Percentiles rank a stretch among this genome's conserved stretches.
These are phyloP conservation scores for Ferrisia virgata DNA, from an alignment of 2,888 invertebrate species.

Conservation along the genomic window DNA sequence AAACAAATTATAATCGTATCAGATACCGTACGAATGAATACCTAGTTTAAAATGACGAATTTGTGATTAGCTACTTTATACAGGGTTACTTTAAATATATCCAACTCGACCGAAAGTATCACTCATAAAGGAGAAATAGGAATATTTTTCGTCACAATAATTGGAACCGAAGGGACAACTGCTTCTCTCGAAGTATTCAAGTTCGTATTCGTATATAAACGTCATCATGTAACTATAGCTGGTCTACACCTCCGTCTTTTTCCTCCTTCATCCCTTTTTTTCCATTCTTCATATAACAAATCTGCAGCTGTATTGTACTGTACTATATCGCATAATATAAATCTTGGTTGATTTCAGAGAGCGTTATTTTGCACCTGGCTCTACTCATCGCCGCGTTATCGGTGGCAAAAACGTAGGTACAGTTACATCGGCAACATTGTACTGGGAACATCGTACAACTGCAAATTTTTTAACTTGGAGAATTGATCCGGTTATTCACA, in stretches of 20 bases:
- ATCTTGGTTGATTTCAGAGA: conserved; percentile 50
- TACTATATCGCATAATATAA: not conserved
- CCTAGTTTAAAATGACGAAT: not conserved
- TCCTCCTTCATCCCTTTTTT: not conserved
- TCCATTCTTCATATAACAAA: not conserved
- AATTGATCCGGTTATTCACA: conserved; percentile 69
- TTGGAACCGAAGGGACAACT: conserved; percentile 62
- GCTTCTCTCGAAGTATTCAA: conserved; percentile 55
- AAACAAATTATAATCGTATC: not conserved
- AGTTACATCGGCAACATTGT: conserved; percentile 66
- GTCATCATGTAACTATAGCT: no score
- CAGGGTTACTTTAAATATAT: conserved; percentile 69
- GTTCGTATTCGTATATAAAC: conserved; percentile 36
- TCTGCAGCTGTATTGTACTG: not conserved
- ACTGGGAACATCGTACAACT: conserved; percentile 76
- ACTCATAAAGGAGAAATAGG: conserved; percentile 77
- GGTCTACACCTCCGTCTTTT: not conserved
- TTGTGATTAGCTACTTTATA: conserved; percentile 71
- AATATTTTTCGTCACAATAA: conserved; percentile 64
- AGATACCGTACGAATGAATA: not conserved
- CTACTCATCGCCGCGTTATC: conserved; percentile 64
- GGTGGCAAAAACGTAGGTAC: conserved; percentile 66
- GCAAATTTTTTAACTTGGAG: conserved; percentile 84
- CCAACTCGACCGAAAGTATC: conserved; percentile 67
- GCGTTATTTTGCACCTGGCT: conserved; percentile 69